These are phyloP conservation scores for Pyrochroa serraticornis DNA, from an alignment of 2,888 invertebrate species.

Conservation along the genomic window DNA sequence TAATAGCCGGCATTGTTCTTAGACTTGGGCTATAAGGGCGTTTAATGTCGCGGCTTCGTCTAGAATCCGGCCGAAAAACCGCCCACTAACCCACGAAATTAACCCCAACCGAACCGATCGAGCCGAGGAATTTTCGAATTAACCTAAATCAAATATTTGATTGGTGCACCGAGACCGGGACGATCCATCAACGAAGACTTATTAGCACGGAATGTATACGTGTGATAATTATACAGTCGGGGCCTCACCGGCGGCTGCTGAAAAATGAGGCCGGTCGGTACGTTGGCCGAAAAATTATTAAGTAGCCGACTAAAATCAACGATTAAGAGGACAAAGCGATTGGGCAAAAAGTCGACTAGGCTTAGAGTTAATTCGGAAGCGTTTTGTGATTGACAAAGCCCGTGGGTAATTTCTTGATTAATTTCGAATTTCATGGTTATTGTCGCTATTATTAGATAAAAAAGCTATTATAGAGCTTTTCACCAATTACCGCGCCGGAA, in stretches of 20 bases:
- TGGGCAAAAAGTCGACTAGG: not conserved
- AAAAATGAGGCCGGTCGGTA: conserved; percentile 39
- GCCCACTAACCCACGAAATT: conserved; percentile 7
- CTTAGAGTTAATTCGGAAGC: not conserved
- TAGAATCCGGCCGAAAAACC: conserved; percentile 17
- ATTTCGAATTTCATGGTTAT: not conserved
- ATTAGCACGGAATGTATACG: conserved; percentile 49
- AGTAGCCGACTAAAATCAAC: too few relatives aligned
- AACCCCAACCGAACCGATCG: not conserved
- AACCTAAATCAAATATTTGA: conserved; percentile 34
- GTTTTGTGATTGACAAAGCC: not conserved
- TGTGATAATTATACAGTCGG: conserved; percentile 50
- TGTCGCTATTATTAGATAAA: too few relatives aligned
- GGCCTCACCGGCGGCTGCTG: conserved; percentile 39
- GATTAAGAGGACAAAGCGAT: too few relatives aligned
- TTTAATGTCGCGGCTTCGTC: conserved; percentile 24
- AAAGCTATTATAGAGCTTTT: not conserved
- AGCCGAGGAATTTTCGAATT: conserved; percentile 27
- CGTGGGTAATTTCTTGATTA: not conserved
- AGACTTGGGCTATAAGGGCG: conserved; percentile 33
- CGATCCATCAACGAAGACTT: conserved; percentile 49
- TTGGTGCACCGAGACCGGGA: conserved; percentile 16
- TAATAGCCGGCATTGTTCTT: conserved; percentile 38
- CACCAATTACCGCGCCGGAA: conserved; percentile 9
- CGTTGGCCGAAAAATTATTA: conserved; percentile 17